These are phyloP conservation scores for Leptosomus discolor DNA, from an alignment of 2,113 vertebrate genomes.

Conservation along the genomic window DNA sequence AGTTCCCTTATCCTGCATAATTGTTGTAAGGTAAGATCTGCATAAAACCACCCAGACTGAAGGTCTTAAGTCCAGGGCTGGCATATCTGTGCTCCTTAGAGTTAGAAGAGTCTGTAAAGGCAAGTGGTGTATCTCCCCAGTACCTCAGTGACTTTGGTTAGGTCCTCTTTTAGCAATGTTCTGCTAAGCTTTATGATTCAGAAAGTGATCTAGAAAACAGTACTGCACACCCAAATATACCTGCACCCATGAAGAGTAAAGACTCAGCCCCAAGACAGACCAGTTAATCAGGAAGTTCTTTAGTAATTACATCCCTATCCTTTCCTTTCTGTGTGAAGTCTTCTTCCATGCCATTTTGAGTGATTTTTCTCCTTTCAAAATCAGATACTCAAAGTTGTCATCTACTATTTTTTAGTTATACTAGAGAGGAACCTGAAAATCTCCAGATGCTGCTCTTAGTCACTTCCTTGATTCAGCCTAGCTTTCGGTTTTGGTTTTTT, in stretches of 20 bases:
- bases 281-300: not conserved
- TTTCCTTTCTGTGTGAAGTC: not conserved
- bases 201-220: not conserved
- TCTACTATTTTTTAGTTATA: not conserved
- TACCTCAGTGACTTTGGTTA: not conserved
- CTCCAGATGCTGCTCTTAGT: not conserved
- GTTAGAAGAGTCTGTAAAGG: not conserved
- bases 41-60: not conserved
- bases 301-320: not conserved
- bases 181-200: not conserved
- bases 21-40: not conserved
- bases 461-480: rapidly evolving
- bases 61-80: not conserved
- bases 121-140: not conserved
- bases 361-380: not conserved
- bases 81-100: not conserved
- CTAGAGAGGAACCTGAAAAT: not conserved
- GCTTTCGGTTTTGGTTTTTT: not conserved
- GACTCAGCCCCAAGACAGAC: not conserved
- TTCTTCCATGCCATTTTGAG: not conserved
- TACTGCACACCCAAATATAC: not conserved
- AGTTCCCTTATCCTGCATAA: not conserved
- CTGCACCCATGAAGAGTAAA: not conserved
- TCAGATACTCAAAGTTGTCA: not conserved
- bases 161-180: not conserved